Conservation (phyloP, 2,888 invertebrate genomes). For the Tinea trinotella region DNA sequence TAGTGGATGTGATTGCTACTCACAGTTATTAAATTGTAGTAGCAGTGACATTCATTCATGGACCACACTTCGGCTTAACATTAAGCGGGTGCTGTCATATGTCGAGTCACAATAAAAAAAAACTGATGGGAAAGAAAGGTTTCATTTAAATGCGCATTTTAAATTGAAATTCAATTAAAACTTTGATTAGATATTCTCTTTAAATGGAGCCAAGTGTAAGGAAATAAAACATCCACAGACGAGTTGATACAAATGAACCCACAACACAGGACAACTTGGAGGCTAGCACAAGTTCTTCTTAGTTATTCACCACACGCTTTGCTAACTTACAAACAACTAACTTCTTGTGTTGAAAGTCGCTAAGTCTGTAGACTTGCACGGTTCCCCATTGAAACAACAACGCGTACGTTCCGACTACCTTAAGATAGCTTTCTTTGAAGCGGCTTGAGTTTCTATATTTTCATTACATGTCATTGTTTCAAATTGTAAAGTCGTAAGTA, state of each 20-base stretch:
- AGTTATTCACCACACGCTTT: slow-evolving; percentile 8
- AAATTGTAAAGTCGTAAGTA: too few species aligned
- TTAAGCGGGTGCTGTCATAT: too few species aligned
- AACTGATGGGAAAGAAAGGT: background rate
- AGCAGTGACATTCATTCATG: too few species aligned
- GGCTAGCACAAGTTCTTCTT: background rate
- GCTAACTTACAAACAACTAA: slow-evolving; percentile 2
- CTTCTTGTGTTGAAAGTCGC: slow-evolving; percentile 12
- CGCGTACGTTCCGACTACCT: background rate
- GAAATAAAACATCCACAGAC: background rate
- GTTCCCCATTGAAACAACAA: slow-evolving; percentile 11
- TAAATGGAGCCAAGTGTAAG: too few species aligned
- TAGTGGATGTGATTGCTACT: too few species aligned
- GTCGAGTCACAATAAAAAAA: too few species aligned
- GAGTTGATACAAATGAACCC: background rate
- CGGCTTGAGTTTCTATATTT: background rate
- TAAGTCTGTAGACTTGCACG: slow-evolving; percentile 10
- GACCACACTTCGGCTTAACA: too few species aligned
- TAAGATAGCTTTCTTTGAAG: background rate
- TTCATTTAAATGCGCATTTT: too few species aligned
- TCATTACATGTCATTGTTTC: too few species aligned
- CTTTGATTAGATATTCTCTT: too few species aligned
- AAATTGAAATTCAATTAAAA: too few species aligned
- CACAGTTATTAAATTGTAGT: too few species aligned
- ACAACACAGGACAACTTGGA: background rate